phyloP scores from a whole-genome alignment of 2,797 vertebrate species.

The Enteromius mattozi region DNA sequence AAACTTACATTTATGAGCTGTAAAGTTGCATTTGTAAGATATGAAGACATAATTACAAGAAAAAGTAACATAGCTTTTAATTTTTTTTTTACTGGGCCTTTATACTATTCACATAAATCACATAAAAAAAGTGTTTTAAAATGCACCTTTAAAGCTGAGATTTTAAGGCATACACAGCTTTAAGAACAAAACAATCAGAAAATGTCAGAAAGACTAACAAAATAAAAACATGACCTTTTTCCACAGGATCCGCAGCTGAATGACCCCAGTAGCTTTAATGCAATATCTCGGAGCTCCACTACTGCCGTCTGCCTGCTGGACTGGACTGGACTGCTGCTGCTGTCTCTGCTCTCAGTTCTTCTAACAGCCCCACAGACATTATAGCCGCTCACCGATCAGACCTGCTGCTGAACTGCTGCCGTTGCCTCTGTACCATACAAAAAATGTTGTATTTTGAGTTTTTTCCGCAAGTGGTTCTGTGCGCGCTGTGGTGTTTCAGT shows the following conservation, averaged over 20 bases:
- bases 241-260: slow-evolving; percentile 74
- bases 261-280: slow-evolving; percentile 71
- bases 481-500: slow-evolving; percentile 57
- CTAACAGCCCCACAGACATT: slow-evolving; percentile 36
- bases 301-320: slow-evolving; percentile 39
- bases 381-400: slow-evolving; percentile 50
- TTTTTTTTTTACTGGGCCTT: too few relatives aligned
- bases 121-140: too few relatives aligned
- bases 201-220: slow-evolving; percentile 1
- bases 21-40: too few relatives aligned
- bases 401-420: slow-evolving; percentile 20
- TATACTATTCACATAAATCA: background rate
- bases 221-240: slow-evolving; percentile 20
- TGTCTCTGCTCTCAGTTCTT: slow-evolving; percentile 59
- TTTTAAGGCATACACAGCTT: background rate
- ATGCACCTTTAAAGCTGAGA: too few relatives aligned
- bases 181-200: background rate
- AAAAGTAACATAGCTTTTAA: background rate
- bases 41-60: background rate
- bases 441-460: slow-evolving; percentile 52
- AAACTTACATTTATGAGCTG: background rate
- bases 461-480: slow-evolving; percentile 57
- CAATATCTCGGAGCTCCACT: slow-evolving; percentile 71
- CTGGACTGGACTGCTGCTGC: slow-evolving; percentile 59
- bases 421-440: slow-evolving; percentile 51